Base-by-base conservation (phyloP, 1,140 invertebrate species). In the Ips nitidus region DNA sequence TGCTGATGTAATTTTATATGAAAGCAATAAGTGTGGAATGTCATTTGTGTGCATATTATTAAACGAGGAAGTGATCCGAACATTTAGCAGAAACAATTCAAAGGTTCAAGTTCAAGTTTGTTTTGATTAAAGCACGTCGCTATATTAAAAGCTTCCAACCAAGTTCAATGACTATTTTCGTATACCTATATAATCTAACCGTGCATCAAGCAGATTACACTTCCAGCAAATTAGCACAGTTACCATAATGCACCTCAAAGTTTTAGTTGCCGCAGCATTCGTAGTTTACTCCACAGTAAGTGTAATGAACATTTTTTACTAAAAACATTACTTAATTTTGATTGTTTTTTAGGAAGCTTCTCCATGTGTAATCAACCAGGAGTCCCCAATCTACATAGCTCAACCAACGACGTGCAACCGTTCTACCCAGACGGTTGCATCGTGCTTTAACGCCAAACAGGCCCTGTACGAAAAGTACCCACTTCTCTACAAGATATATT, bases 91-190 rank as follows among this genome's bases (percentile, higher is more conserved):
- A 60, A 60, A 60, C n/a, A 8, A 60, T 42, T 38, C n/a, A 60
- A 22, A 22, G 22, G 61, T 63, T 63, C 61, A 63, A 63, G 61
- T 63, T 63, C 61, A 63, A 63, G 45, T 63, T 58, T 58, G 40
- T 41, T 58, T 1, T 43, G 3, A 43, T 43, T 42, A 5, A 22
- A 60, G 58, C 58, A 60, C 58, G 58, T 60, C 45, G 37, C 22
- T 22, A 22, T 47, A 57, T 38, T 37, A 4, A 4, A 4, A 40
- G 58, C 41, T 43, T 43, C 1, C 45, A 60, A 43, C 36, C 8
- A 42, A 43, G 41, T 43, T 60, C 58, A 60, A 43, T 60, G 45
- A 5, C 52, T 64, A 3, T 50, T 55, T 55, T 55, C 52, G n/a
- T 55, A 22, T 55, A 55, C 37, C n/a, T 22, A 7, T 5, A 1